Percentiles rank a stretch among this genome's conserved stretches.
Conservation (phyloP, 1,140 invertebrate genomes). For the Cyphomyrmex costatus region DNA sequence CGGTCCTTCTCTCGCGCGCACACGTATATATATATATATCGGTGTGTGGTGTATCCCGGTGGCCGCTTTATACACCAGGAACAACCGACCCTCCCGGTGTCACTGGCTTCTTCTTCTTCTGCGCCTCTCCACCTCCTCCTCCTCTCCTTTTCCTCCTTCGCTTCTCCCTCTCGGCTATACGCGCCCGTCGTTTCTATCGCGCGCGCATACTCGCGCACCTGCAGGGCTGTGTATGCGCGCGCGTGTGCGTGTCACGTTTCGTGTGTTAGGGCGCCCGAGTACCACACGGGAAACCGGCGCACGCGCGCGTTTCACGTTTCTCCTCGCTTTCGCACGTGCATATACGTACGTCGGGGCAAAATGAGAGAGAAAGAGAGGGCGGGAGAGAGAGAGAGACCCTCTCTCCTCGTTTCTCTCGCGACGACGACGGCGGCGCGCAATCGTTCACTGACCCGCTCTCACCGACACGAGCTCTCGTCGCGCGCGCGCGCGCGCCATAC, state of each 20-base stretch:
- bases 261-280: conserved; percentile 39
- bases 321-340: conserved; percentile 71
- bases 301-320: conserved; percentile 73
- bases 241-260: not conserved
- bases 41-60: conserved; percentile 72
- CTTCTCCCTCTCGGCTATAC: conserved; percentile 27
- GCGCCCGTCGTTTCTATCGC: conserved; percentile 61
- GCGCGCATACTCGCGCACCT: conserved; percentile 52
- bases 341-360: conserved; percentile 51
- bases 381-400: conserved; percentile 12
- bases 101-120: conserved; percentile 69
- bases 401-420: conserved; percentile 56
- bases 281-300: conserved; percentile 56
- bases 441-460: conserved; percentile 76
- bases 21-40: conserved; percentile 23
- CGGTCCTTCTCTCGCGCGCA: conserved; percentile 17
- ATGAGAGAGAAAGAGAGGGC: not conserved
- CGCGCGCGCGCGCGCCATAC: not conserved
- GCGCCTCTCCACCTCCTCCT: conserved; percentile 51
- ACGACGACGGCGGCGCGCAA: conserved; percentile 58
- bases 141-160: conserved; percentile 1
- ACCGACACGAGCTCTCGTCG: conserved; percentile 44
- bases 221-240: not conserved
- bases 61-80: conserved; percentile 72
- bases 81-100: conserved; percentile 71